phyloP scores from a whole-genome alignment of 2,888 invertebrate genomes.

The Eupithecia subumbrata region DNA sequence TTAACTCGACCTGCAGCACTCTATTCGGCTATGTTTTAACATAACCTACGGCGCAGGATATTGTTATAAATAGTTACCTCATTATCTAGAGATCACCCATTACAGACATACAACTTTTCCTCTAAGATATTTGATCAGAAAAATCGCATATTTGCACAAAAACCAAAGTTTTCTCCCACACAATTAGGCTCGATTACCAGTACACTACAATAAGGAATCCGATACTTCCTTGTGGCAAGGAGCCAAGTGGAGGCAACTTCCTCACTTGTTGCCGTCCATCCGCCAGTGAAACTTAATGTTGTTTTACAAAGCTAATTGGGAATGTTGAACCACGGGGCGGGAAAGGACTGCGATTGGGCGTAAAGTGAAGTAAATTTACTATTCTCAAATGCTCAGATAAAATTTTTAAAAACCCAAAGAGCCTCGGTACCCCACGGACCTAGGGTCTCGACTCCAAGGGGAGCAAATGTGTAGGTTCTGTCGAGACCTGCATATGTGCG shows the following conservation, averaged over 20 bases:
- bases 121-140: neutral
- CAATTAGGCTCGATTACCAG: slow-evolving; percentile 1
- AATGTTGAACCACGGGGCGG: neutral
- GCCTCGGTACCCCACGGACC: too few species aligned
- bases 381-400: too few species aligned
- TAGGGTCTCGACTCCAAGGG: too few species aligned
- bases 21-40: too few species aligned
- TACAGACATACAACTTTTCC: neutral
- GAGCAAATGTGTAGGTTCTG: too few species aligned
- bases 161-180: neutral
- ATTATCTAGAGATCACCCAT: too few species aligned
- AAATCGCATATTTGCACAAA: neutral
- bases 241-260: slow-evolving; percentile 4
- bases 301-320: slow-evolving; percentile 17
- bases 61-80: too few species aligned
- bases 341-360: neutral
- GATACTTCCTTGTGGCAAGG: slow-evolving; percentile 10
- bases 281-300: neutral
- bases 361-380: neutral
- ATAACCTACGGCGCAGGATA: too few species aligned
- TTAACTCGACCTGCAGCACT: too few species aligned
- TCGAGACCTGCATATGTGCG: too few species aligned
- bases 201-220: neutral
- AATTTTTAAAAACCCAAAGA: too few species aligned
- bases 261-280: slow-evolving; percentile 18